Percentiles rank a stretch among this genome's conserved stretches.
Conservation (phyloP, 1,140 invertebrate genomes). For the Anastrepha obliqua region DNA sequence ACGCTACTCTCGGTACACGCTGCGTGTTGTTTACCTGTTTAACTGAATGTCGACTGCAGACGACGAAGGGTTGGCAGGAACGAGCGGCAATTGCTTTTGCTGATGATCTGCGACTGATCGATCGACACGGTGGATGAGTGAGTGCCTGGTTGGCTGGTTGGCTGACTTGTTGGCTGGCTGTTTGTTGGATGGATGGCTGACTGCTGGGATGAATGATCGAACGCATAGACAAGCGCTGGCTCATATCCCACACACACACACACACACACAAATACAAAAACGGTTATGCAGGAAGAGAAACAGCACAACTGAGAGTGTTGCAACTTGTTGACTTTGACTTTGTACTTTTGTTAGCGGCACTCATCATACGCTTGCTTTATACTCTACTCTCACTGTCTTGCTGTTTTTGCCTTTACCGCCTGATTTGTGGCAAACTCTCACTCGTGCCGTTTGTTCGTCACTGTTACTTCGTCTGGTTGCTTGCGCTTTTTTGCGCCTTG, state of each 20-base stretch:
- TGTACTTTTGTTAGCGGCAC: background rate
- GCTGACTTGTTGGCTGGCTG: background rate
- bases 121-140: conserved; percentile 55
- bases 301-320: too few relatives aligned
- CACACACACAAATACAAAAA: background rate
- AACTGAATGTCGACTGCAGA: background rate
- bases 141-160: conserved; percentile 22
- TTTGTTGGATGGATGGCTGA: conserved; percentile 9
- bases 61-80: background rate
- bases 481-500: background rate
- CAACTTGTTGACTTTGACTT: too few relatives aligned
- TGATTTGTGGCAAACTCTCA: background rate
- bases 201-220: background rate
- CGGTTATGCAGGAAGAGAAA: too few relatives aligned
- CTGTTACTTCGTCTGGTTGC: background rate
- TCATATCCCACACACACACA: background rate
- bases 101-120: conserved; percentile 59
- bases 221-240: background rate
- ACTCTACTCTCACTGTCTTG: conserved; percentile 24
- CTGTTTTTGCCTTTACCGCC: background rate
- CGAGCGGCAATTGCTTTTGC: background rate
- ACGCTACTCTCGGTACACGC: conserved; percentile 14
- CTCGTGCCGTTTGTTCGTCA: background rate
- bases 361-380: background rate
- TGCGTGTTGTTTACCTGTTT: conserved; percentile 35